Conservation (phyloP, 2,113 vertebrate species). For the Chaetorhynchus papuensis region DNA sequence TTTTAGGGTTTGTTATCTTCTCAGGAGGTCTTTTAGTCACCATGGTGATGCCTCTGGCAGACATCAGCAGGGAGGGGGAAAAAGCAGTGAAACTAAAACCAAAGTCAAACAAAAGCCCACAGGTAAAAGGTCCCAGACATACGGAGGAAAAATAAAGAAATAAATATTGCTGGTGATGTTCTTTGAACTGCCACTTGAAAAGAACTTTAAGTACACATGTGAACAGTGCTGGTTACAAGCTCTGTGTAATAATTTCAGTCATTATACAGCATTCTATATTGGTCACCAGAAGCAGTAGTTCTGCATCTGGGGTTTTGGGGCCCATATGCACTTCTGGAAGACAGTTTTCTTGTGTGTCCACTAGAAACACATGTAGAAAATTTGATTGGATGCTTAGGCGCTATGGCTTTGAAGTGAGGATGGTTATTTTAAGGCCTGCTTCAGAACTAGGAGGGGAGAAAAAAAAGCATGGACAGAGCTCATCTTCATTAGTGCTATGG, state of each 20-base stretch:
- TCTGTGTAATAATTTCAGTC: not conserved
- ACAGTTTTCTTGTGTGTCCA: not conserved
- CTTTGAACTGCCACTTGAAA: not conserved
- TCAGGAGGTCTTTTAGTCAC: slow-evolving; percentile 61
- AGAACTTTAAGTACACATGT: not conserved
- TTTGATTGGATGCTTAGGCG: not conserved
- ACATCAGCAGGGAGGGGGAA: not conserved
- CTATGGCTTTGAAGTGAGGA: not conserved
- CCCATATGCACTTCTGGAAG: not conserved
- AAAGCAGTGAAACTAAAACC: not conserved
- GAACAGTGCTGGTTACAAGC: not conserved
- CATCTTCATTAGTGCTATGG: not conserved
- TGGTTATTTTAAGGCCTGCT: not conserved
- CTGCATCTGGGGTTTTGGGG: not conserved
- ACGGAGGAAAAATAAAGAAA: not conserved
- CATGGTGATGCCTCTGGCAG: slow-evolving; percentile 50
- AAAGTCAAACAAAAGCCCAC: not conserved
- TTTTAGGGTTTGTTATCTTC: slow-evolving; percentile 62
- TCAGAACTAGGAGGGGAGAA: not conserved
- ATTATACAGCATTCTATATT: not conserved
- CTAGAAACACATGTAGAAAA: not conserved
- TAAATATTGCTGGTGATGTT: not conserved
- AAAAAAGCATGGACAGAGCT: not conserved
- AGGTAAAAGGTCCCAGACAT: not conserved
- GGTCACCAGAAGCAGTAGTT: not conserved